Evolutionary conservation across 2,113 vertebrate genomes (phyloP), one percentile per base, ranked within the genome.

Genomic region (Brienomyrus longianalis): DNA sequence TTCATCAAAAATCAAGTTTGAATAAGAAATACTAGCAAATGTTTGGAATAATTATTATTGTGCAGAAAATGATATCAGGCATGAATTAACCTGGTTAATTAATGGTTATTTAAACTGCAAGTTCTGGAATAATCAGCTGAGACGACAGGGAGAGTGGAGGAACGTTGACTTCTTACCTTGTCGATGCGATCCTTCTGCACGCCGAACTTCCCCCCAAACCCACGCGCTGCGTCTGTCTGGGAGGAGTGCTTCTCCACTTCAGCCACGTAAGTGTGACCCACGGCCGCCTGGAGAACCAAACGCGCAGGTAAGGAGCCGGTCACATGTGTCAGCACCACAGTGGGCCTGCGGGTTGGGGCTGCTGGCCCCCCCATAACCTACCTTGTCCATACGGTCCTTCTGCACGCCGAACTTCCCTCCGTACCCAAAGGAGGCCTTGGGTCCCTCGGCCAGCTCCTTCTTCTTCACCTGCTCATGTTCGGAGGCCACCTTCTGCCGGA

Each of bases 381-480:
- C 95, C 97, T 98, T 99, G 93, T 99, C 98, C 98, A 99, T 99
- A 27, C 98, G 94, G 92, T 99, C 98, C 31, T 45, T 96, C 94
- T 99, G 97, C 47, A 98, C 98, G 2, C 98, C 98, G 89, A 99
- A 99, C 91, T 96, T 97, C 3, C 98, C 98, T 66, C 98, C 98
- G 0, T 99, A 99, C 27, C 98, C 98, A 1, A 98, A 99, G 0
- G 98, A 99, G 0, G 98, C 97, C 93, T 98, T 98, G 86, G 98
- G 97, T 1, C 94, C 95, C 0, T 92, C 31, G 21, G 96, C 96
- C 94, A 96, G 83, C 43, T 98, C 97, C 90, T 97, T 98, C 94
- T 97, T 96, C 95, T 97, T 99, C 93, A 96, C 95, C 87, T 93
- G 85, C 89, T 97, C 96, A 35, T 99, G 97, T 74, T 99, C 98